A percentile compares a stretch with the other conserved stretches of the same genome.
phyloP scores from a whole-genome alignment of 2,797 vertebrate species.

The Rhinoraja longicauda region DNA sequence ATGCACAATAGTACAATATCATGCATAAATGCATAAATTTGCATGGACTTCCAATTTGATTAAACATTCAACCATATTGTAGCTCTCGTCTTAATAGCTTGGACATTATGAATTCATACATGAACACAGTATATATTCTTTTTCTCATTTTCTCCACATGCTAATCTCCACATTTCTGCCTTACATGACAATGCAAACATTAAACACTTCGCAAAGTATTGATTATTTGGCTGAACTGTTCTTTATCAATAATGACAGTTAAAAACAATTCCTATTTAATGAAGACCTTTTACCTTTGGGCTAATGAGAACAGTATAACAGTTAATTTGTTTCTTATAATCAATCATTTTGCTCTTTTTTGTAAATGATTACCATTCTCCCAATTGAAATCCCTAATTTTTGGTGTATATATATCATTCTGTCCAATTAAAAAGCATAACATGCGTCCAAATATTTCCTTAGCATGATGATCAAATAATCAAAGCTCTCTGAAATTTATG shows the following conservation, averaged over 20 bases:
- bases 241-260: no score
- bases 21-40: neutral
- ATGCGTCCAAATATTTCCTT: neutral
- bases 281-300: neutral
- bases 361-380: neutral
- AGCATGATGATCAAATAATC: neutral
- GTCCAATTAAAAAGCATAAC: neutral
- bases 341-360: neutral
- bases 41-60: neutral
- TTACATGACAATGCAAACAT: neutral
- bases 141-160: neutral
- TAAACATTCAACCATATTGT: neutral
- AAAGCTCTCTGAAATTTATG: neutral
- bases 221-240: neutral
- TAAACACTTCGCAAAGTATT: neutral
- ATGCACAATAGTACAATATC: neutral
- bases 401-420: neutral
- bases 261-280: neutral
- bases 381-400: neutral
- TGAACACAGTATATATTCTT: neutral
- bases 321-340: neutral
- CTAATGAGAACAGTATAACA: neutral
- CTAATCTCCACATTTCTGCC: neutral
- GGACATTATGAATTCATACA: neutral
- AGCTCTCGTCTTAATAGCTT: neutral